Percentiles rank a stretch among this genome's conserved stretches.
phyloP scores from a whole-genome alignment of 2,888 invertebrate genomes.

The Hypercompe scribonia region DNA sequence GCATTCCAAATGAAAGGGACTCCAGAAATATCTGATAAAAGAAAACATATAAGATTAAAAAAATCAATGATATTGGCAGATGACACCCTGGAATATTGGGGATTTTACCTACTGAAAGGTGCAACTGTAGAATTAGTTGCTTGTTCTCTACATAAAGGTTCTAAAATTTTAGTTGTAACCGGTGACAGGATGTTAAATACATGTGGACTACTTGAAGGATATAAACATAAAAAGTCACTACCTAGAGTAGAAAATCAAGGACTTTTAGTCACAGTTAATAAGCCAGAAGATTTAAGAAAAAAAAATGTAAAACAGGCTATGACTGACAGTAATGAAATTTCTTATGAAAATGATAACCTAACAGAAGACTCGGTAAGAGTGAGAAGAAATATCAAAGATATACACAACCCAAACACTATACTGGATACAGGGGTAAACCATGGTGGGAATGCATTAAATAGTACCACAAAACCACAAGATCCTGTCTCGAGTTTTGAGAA shows the following conservation, averaged over 20 bases:
- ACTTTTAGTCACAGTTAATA: constrained; percentile 80
- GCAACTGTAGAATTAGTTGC: constrained; percentile 92
- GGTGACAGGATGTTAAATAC: constrained; percentile 92
- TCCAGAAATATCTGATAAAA: constrained; percentile 89
- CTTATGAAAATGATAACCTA: constrained; percentile 20
- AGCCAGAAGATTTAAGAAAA: constrained; percentile 59
- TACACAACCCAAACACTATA: constrained; percentile 82
- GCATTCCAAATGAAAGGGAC: constrained; percentile 91
- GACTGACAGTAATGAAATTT: constrained; percentile 1
- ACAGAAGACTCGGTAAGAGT: constrained; percentile 41
- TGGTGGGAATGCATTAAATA: constrained; percentile 90
- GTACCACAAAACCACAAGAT: constrained; percentile 84
- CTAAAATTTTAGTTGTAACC: constrained; percentile 92
- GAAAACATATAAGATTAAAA: constrained; percentile 91
- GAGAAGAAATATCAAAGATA: constrained; percentile 68
- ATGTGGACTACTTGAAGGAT: constrained; percentile 92
- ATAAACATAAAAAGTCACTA: constrained; percentile 88
- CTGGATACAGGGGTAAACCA: constrained; percentile 92
- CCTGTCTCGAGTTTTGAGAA: constrained; percentile 95
- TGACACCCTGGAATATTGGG: constrained; percentile 95
- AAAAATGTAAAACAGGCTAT: constrained; percentile 23
- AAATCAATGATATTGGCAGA: constrained; percentile 94
- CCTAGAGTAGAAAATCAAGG: constrained; percentile 87
- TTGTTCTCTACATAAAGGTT: constrained; percentile 92
- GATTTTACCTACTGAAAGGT: constrained; percentile 93